Conservation (phyloP, 2,797 vertebrate genomes). For the Hafferia zeledoni region DNA sequence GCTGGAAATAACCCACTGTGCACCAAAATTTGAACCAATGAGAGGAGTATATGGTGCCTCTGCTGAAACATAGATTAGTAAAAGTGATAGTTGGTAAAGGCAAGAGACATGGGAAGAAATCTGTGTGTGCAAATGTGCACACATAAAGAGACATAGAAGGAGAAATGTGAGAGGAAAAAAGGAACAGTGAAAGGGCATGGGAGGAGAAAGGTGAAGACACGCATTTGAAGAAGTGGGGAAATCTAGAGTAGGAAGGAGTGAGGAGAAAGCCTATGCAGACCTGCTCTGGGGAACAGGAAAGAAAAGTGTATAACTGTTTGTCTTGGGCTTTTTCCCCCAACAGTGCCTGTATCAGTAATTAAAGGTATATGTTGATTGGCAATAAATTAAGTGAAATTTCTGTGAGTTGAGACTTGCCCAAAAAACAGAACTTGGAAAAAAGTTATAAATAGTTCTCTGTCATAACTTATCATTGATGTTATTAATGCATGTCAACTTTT, state of each 20-base stretch:
- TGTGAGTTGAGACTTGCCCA: neutral
- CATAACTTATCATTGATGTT: neutral
- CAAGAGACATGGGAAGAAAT: neutral
- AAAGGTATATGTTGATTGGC: neutral
- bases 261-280: neutral
- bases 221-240: neutral
- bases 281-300: neutral
- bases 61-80: neutral
- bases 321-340: rapidly evolving
- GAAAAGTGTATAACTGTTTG: neutral
- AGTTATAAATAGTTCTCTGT: neutral
- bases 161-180: neutral
- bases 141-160: neutral
- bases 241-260: neutral
- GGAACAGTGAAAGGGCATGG: neutral
- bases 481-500: neutral
- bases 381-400: neutral
- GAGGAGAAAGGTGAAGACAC: neutral
- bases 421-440: neutral
- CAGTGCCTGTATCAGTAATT: neutral
- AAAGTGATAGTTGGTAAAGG: neutral
- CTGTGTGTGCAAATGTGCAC: too few relatives aligned
- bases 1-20: neutral
- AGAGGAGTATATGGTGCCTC: neutral
- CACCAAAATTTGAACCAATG: neutral